Percentiles rank a stretch among this genome's conserved stretches.
Conservation (phyloP, 2,113 vertebrate genomes). For the Notiomystis cincta region DNA sequence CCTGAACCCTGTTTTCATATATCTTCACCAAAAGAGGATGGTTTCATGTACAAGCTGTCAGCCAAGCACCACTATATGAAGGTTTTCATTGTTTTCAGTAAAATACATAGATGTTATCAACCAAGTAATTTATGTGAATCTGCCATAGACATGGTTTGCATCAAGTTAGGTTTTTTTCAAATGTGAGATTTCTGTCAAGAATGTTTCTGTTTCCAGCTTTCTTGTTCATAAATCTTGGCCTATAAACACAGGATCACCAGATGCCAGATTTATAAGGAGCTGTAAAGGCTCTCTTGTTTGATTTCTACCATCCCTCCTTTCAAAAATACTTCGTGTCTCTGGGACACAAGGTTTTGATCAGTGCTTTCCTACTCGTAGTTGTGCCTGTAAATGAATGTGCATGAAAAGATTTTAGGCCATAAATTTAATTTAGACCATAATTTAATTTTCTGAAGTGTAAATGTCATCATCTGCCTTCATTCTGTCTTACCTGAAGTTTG, state of each 20-base stretch:
- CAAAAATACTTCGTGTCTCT: not conserved
- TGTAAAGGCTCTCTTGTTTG: not conserved
- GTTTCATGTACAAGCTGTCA: not conserved
- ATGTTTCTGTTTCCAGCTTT: not conserved
- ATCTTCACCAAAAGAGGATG: not conserved
- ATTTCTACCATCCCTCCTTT: not conserved
- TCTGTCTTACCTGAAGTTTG: not conserved
- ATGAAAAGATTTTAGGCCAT: not conserved
- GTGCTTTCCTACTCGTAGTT: not conserved
- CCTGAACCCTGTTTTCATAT: not conserved
- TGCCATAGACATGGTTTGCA: not conserved
- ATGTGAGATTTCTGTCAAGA: not conserved
- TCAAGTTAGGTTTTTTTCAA: accelerated
- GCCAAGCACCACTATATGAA: not conserved
- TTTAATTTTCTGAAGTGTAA: not conserved
- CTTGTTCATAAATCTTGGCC: not conserved
- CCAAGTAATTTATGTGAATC: not conserved
- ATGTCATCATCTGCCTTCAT: not conserved
- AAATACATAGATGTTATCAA: not conserved
- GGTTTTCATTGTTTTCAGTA: not conserved
- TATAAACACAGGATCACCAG: not conserved
- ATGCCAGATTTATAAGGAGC: not conserved
- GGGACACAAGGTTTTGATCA: not conserved
- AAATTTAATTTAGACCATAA: not conserved
- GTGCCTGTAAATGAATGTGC: not conserved